Evolutionary conservation across 2,797 vertebrate species (phyloP).

Genomic region (Bovichtus variegatus): DNA sequence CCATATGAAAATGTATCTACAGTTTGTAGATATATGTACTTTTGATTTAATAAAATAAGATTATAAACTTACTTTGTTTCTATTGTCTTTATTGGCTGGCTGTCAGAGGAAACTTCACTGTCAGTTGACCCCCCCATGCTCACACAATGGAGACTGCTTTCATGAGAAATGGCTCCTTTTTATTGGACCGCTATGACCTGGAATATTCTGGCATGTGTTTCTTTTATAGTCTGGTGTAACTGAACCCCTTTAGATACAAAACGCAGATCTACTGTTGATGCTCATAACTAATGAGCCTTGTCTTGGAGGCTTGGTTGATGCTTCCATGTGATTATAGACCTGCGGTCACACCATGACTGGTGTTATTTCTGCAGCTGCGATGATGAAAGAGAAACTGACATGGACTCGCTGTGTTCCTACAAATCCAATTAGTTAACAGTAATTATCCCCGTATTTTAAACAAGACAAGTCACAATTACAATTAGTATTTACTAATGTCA

Average conservation of each 20-base stretch:
- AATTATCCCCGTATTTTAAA: not conserved
- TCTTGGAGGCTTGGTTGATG: conserved; percentile 41
- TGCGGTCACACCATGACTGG: not conserved
- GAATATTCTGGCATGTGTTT: conserved; percentile 60
- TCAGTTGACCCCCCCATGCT: conserved; percentile 34
- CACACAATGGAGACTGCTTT: conserved; percentile 33
- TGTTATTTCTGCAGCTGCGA: conserved; percentile 11
- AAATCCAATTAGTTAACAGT: not conserved
- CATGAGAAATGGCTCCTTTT: conserved; percentile 41
- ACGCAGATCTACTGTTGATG: conserved; percentile 62
- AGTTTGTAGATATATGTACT: conserved; percentile 86
- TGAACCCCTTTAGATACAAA: conserved; percentile 54
- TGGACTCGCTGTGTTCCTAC: not conserved
- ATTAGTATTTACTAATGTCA: conserved; percentile 2
- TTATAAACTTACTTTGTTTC: conserved; percentile 43
- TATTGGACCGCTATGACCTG: conserved; percentile 30
- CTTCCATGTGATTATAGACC: conserved; percentile 1
- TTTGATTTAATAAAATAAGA: conserved; percentile 87
- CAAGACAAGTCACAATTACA: not conserved
- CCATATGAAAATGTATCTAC: conserved; percentile 85
- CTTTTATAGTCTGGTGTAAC: conserved; percentile 65
- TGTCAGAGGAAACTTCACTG: conserved; percentile 17
- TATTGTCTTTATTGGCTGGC: conserved; percentile 27
- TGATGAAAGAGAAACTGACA: not conserved
- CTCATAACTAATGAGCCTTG: conserved; percentile 70